Evolutionary conservation across 2,113 vertebrate genomes (phyloP).

Genomic region (Pollimyrus isidori): DNA sequence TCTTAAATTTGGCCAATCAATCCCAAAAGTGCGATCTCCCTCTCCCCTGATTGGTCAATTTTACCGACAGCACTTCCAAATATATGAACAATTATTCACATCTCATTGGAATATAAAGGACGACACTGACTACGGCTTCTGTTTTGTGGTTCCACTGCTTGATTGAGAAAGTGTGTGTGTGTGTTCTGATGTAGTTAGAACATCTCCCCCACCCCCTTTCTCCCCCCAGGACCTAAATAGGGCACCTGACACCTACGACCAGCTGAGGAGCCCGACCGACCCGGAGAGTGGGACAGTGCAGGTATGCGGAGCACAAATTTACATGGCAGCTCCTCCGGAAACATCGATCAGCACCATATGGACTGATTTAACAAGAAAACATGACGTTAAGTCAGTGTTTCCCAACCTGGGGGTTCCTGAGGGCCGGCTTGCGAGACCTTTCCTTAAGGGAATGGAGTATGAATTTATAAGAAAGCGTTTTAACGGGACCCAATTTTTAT

Average conservation of each 20-base stretch:
- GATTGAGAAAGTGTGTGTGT: neutral
- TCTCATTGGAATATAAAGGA: neutral
- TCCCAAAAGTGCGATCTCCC: neutral
- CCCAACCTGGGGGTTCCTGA: neutral
- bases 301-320: neutral
- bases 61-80: neutral
- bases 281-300: neutral
- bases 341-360: neutral
- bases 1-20: neutral
- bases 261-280: neutral
- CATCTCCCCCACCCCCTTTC: neutral
- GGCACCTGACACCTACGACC: conserved; percentile 4
- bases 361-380: neutral
- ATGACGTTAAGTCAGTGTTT: neutral
- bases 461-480: neutral
- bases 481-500: neutral
- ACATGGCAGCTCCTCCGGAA: neutral
- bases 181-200: neutral
- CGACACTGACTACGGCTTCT: neutral
- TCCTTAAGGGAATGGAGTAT: neutral
- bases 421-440: neutral
- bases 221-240: neutral
- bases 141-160: neutral
- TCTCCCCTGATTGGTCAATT: neutral
- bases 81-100: neutral